A percentile compares a stretch with the other conserved stretches of the same genome.
Evolutionary conservation across 2,888 invertebrate species (phyloP).

Genomic region (Lottia gigantea): DNA sequence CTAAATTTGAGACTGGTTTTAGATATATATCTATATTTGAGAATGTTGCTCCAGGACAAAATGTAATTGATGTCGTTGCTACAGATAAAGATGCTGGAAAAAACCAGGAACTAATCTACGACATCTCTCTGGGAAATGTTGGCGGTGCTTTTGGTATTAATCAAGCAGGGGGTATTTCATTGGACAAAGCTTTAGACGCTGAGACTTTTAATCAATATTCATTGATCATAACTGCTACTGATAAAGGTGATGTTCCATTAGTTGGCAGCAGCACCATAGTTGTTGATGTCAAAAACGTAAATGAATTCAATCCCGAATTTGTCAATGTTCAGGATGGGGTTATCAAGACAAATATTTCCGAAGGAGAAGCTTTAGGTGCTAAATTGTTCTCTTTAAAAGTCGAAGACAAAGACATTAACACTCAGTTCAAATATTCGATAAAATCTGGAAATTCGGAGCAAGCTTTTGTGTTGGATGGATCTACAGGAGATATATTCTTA

Average conservation of each 20-base stretch:
- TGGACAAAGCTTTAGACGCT: conserved; percentile 29
- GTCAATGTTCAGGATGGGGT: neutral
- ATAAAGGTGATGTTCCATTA: conserved; percentile 30
- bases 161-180: conserved; percentile 26
- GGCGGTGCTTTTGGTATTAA: conserved; percentile 31
- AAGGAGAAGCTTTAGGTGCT: neutral
- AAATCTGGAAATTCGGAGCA: neutral
- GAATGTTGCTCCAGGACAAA: conserved; percentile 23
- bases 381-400: neutral
- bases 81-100: conserved; percentile 38
- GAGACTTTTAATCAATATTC: conserved; percentile 28
- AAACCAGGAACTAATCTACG: conserved; percentile 34
- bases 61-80: conserved; percentile 21
- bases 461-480: conserved; percentile 5
- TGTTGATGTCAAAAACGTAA: conserved; percentile 24
- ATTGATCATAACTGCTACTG: conserved; percentile 37
- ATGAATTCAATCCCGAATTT: neutral
- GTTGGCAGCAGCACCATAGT: conserved; percentile 37
- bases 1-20: conserved; percentile 34
- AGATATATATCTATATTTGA: conserved; percentile 34
- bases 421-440: neutral
- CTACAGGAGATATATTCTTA: conserved; percentile 85
- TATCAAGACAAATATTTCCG: neutral
- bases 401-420: conserved; percentile 3
- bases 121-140: conserved; percentile 29